These are phyloP conservation scores for Isichthys henryi DNA, from an alignment of 2,113 vertebrate genomes.

Conservation along the genomic window DNA sequence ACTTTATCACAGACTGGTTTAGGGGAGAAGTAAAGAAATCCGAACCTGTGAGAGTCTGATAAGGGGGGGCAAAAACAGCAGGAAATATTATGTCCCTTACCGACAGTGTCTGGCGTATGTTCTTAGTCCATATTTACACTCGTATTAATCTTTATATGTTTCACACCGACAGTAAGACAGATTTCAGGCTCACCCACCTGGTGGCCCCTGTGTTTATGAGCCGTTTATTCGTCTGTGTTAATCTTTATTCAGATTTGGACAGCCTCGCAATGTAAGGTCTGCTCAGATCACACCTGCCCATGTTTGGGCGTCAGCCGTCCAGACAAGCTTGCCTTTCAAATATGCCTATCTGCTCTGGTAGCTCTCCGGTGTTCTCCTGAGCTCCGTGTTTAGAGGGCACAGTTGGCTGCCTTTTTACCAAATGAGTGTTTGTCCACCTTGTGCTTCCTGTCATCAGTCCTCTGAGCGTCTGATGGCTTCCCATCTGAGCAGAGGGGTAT, in stretches of 20 bases:
- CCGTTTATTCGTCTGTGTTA: slow-evolving; percentile 2
- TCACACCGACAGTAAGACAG: slow-evolving; percentile 23
- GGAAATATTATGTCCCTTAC: slow-evolving; percentile 8
- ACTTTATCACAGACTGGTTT: slow-evolving; percentile 30
- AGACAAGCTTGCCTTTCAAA: neutral
- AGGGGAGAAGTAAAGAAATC: slow-evolving; percentile 23
- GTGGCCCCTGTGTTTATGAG: neutral
- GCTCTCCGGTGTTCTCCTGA: neutral
- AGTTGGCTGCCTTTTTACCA: neutral
- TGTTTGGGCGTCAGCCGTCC: neutral
- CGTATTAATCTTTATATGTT: slow-evolving; percentile 3
- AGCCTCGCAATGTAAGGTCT: neutral
- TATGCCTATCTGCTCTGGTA: neutral
- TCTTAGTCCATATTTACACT: slow-evolving; percentile 23
- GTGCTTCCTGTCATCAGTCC: neutral
- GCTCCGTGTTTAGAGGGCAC: neutral
- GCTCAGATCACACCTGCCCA: neutral
- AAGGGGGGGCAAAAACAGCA: slow-evolving; percentile 19
- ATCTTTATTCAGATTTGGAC: slow-evolving; percentile 31
- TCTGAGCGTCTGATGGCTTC: neutral
- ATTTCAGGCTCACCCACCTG: slow-evolving; percentile 4
- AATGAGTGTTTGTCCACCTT: neutral
- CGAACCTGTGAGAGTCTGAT: slow-evolving; percentile 12
- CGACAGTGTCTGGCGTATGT: neutral
- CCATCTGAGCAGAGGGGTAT: neutral